phyloP scores from a whole-genome alignment of 2,888 invertebrate species.

The Auanema sp. region DNA sequence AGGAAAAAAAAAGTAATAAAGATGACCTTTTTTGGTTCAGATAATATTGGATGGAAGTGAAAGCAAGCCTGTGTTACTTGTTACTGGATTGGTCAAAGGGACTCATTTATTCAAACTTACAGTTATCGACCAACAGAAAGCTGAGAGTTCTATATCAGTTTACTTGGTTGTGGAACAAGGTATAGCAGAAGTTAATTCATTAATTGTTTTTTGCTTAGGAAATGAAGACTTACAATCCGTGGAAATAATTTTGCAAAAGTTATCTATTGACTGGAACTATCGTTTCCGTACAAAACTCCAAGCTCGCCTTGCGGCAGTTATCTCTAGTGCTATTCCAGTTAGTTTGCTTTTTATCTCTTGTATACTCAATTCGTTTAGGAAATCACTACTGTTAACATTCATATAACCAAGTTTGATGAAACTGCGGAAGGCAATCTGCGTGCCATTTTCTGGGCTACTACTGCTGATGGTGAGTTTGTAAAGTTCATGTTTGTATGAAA shows the following conservation, averaged over 20 bases:
- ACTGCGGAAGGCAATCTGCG: conserved; percentile 15
- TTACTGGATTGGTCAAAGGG: conserved; percentile 29
- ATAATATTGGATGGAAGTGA: conserved; percentile 19
- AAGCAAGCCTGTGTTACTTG: conserved; percentile 18
- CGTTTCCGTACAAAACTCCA: conserved; percentile 23
- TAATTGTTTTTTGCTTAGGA: conserved; percentile 10
- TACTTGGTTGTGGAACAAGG: conserved; percentile 18
- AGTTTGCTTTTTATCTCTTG: neutral
- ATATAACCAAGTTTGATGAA: conserved; percentile 8
- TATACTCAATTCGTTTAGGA: conserved; percentile 6
- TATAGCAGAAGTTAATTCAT: neutral
- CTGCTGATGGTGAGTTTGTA: neutral
- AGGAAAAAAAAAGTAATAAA: neutral
- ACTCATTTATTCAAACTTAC: conserved; percentile 28
- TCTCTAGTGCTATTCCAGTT: conserved; percentile 22
- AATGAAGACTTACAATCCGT: conserved; percentile 33
- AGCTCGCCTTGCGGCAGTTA: conserved; percentile 24
- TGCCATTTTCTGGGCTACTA: neutral
- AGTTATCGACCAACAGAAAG: conserved; percentile 26
- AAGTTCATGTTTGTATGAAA: no score
- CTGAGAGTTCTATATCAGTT: conserved; percentile 21
- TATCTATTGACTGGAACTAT: conserved; percentile 18
- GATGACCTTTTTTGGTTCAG: conserved; percentile 7
- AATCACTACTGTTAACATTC: conserved; percentile 7
- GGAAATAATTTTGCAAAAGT: conserved; percentile 21